Evolutionary conservation across 1,140 invertebrate species (phyloP), one percentile per base, ranked within the genome.

Genomic region (Drosophila mojavensis): DNA sequence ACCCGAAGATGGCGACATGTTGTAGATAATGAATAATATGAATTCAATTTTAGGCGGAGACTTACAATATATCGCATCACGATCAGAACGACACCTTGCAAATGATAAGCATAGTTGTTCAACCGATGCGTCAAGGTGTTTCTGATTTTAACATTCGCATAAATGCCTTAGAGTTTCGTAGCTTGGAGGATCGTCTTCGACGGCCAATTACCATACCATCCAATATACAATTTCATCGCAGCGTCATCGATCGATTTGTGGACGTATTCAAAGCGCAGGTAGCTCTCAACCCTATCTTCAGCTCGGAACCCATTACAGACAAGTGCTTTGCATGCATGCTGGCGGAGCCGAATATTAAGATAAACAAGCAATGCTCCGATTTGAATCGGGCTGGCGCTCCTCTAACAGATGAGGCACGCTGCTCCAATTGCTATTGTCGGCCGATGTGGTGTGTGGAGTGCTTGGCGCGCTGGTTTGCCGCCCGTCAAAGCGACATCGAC

Each of bases 401-500:
- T 68, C 13, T 92, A 75, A 33, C 88, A 5, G 64, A 70, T 11
- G 83, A 89, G 53, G 79, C 91, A 5, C 90, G 93, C 30, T 95
- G 95, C 81, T 93, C 93, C 59, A 93, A 93, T 64, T 94, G 94
- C 70, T 92, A 93, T 68, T 97, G 96, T 86, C 94, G 96, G 54
- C 97, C 97, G 15, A 96, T 98, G 95, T 98, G 97, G 97, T 98
- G 97, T 93, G 92, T 95, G 7, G 94, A 96, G 71, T 97, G 97
- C 90, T 95, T 97, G 94, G 97, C 95, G 2, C 96, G 96, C 92
- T 98, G 97, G 97, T 97, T 97, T 93, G 97, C 96, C 36, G 95
- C 96, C 51, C 94, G 97, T 48, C 97, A 98, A 93, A 95, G 96
- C 84, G 94, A 96, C 75, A 93, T 94, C 41, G 92, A 93, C 47